Evolutionary conservation across 1,140 invertebrate species (phyloP).

Genomic region (Zaprionus gabonicus): DNA sequence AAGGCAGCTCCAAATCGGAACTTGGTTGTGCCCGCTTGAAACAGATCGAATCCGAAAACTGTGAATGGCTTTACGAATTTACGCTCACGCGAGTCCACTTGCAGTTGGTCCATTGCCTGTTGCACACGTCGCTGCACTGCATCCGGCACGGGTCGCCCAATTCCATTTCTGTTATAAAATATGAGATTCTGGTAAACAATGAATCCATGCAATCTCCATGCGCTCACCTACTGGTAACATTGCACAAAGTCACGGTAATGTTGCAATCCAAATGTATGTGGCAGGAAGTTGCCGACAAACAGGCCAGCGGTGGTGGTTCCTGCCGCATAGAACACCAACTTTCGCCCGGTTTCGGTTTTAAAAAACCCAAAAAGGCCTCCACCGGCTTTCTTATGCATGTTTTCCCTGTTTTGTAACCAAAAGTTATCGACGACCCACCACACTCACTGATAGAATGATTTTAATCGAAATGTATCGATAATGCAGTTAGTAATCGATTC

Average conservation of each 20-base stretch:
- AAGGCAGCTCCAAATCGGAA: conserved; percentile 86
- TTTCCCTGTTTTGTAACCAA: conserved; percentile 63
- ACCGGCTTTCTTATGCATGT: conserved; percentile 52
- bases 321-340: conserved; percentile 62
- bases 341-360: conserved; percentile 58
- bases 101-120: conserved; percentile 85
- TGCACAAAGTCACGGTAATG: conserved; percentile 85
- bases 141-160: conserved; percentile 82
- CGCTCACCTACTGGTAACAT: conserved; percentile 85
- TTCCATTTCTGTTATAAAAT: conserved; percentile 80
- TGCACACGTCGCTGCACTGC: conserved; percentile 83
- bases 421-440: neutral
- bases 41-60: conserved; percentile 88
- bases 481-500: neutral
- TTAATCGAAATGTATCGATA: conserved; percentile 1
- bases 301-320: conserved; percentile 59
- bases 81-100: conserved; percentile 82
- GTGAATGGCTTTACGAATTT: conserved; percentile 86
- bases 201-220: neutral
- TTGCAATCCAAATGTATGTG: conserved; percentile 85
- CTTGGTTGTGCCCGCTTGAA: conserved; percentile 84
- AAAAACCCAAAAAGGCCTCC: conserved; percentile 61
- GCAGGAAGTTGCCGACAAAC: conserved; percentile 79
- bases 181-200: conserved; percentile 10
- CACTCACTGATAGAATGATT: neutral